Percentiles rank a stretch among this genome's conserved stretches.
phyloP scores from a whole-genome alignment of 53 echinoderm and acorn worm genomes.

The Holothuria leucospilota region DNA sequence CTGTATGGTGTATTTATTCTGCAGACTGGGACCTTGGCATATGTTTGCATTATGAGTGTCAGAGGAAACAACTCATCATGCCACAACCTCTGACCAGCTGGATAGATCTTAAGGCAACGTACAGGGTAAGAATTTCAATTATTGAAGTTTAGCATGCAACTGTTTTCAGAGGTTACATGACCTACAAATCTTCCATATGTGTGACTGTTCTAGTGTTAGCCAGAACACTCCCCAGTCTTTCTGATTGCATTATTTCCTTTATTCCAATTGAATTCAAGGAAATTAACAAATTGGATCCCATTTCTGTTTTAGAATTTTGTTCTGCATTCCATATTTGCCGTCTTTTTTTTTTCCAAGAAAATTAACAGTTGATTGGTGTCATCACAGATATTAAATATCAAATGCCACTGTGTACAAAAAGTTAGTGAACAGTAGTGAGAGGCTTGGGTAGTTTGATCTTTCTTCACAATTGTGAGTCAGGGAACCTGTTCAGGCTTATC shows the following conservation, averaged over 20 bases:
- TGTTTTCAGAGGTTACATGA: background rate
- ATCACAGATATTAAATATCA: too few relatives aligned
- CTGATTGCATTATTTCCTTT: background rate
- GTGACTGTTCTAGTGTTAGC: background rate
- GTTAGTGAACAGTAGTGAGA: too few relatives aligned
- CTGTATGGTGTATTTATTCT: too few relatives aligned
- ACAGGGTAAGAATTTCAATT: slow-evolving; percentile 68
- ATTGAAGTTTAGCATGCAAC: background rate
- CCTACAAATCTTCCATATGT: background rate
- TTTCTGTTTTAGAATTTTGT: background rate
- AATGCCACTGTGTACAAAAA: too few relatives aligned
- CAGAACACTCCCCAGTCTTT: background rate
- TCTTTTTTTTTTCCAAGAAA: too few relatives aligned
- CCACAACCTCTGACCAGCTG: slow-evolving; percentile 84
- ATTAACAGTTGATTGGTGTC: too few relatives aligned
- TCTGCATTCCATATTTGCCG: background rate
- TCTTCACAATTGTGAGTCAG: too few relatives aligned
- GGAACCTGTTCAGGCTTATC: too few relatives aligned
- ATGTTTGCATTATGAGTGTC: slow-evolving; percentile 89
- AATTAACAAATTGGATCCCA: background rate
- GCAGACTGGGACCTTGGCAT: slow-evolving; percentile 96
- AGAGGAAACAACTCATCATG: slow-evolving; percentile 81
- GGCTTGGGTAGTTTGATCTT: too few relatives aligned
- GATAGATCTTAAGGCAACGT: slow-evolving; percentile 93
- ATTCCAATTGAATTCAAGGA: too few relatives aligned